Base-by-base conservation (phyloP, 2,797 vertebrate species). In the Ceryle rudis region DNA sequence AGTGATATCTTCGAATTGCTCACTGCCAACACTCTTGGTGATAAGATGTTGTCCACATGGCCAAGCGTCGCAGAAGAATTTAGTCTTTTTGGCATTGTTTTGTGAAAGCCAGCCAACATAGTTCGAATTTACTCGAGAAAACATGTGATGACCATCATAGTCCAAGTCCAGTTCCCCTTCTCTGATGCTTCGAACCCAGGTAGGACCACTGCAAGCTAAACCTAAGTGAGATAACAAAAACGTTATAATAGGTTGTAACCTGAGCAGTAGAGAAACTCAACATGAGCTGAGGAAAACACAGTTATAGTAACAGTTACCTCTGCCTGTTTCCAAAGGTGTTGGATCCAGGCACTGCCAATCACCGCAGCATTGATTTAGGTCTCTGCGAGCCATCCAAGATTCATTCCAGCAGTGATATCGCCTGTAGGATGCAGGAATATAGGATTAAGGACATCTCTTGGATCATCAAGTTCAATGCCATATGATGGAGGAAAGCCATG, bases 311-410 rank as follows among this genome's bases (percentile, higher is more conserved):
- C 5, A 72, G 15, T 78, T 74, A 99, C 98, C 98, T 23, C 96
- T 77, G 37, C 98, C 98, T 7, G 18, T 94, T 93, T 99, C 98
- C 97, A 98, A 97, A 6, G 98, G 98, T 3, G 98, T 99, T 5
- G 98, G 97, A 95, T 99, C 98, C 95, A 99, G 31, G 75, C 97
- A 98, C 80, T 99, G 98, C 98, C 98, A 99, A 64, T 98, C 98
- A 25, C 98, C 98, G 42, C 97, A 98, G 41, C 96, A 91, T 3
- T 79, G 39, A 31, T 92, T 78, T 72, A 99, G 86, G 74, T 98
- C 98, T 14, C 98, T 98, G 13, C 98, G 97, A 92, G 22, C 98
- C 98, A 99, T 98, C 98, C 98, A 99, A 5, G 96, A 98, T 93
- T 99, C 98, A 78, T 98, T 97, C 98, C 98, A 99, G 60, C 98